Evolutionary conservation across 2,113 vertebrate species (phyloP), one percentile per base, ranked within the genome.

Genomic region (Oreotrochilus melanogaster): DNA sequence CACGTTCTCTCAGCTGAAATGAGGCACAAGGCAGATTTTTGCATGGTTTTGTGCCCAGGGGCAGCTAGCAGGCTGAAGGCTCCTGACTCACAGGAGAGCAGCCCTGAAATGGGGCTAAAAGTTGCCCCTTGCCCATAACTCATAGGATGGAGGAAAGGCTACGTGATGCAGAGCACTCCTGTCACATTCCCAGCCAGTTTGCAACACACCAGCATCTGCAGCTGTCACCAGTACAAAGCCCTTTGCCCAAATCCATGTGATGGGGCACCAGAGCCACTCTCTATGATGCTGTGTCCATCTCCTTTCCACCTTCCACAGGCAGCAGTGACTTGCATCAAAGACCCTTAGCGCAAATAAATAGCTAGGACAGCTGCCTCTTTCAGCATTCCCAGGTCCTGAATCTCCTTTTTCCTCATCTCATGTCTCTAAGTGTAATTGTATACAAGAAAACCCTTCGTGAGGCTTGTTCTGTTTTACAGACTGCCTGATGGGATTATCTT

Each of bases 401-500:
- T 80, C 56, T 47, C n/a, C 45, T 80, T 85, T 65, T 30, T 82
- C 50, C 81, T 89, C 53, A 66, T 92, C 53, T 35, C 14, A 23
- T 62, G 78, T 47, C 85, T 86, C 47, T 48, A 76, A 88, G 82
- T 83, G 85, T 76, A 92, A 93, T 60, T 88, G 74, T 82, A 79
- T 54, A 92, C 79, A 88, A 93, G 94, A 73, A 95, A 95, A 80
- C 74, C 50, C 62, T 58, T 92, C 88, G 88, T 30, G 37, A 92
- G 73, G 60, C 82, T 93, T 71, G 76, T 37, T 93, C 79, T 86
- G 75, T 86, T 88, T 94, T 92, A 75, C 79, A 86, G 90, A 15
- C 92, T 92, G 89, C 79, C 92, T 90, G 88, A 93, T 83, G 76
- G 72, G 92, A 95, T 97, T 96, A 92, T 94, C 93, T 93, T 95